Evolutionary conservation across 2,113 vertebrate species (phyloP).

Genomic region (Neodontobutis hainanensis): DNA sequence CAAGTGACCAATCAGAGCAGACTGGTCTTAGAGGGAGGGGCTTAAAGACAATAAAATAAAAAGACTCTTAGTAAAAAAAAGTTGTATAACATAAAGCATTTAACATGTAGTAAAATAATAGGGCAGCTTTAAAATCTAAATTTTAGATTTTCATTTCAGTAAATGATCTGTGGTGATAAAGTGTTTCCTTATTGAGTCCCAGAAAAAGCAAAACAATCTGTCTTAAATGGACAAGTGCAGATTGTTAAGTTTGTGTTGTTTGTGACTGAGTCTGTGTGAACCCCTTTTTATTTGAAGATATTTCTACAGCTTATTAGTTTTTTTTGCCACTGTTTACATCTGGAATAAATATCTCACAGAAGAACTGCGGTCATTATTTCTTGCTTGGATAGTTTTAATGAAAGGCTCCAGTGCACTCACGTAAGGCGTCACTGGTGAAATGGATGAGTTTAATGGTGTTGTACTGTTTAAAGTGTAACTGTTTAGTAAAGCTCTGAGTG

Average conservation of each 20-base stretch:
- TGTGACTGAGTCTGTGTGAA: neutral
- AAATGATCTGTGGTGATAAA: neutral
- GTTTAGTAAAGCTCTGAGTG: too few relatives aligned
- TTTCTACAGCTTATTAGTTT: neutral
- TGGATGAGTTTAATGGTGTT: too few relatives aligned
- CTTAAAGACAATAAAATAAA: neutral
- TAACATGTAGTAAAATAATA: neutral
- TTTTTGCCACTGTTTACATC: neutral
- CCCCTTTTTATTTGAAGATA: neutral
- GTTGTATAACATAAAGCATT: neutral
- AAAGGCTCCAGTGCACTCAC: too few relatives aligned
- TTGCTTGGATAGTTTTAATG: too few relatives aligned
- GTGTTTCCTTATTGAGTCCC: neutral
- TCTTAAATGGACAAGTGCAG: neutral
- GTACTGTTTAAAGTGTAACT: too few relatives aligned
- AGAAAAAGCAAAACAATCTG: conserved; percentile 2
- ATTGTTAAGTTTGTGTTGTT: neutral
- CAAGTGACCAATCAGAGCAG: too few relatives aligned
- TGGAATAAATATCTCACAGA: neutral
- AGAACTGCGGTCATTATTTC: neutral
- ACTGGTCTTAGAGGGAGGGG: too few relatives aligned
- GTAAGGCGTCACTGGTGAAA: too few relatives aligned
- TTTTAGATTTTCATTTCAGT: neutral
- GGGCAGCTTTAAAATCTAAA: neutral
- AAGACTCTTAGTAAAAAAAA: neutral